A percentile compares a stretch with the other conserved stretches of the same genome.
phyloP scores from a whole-genome alignment of 2,888 invertebrate genomes.

The Cancer borealis region DNA sequence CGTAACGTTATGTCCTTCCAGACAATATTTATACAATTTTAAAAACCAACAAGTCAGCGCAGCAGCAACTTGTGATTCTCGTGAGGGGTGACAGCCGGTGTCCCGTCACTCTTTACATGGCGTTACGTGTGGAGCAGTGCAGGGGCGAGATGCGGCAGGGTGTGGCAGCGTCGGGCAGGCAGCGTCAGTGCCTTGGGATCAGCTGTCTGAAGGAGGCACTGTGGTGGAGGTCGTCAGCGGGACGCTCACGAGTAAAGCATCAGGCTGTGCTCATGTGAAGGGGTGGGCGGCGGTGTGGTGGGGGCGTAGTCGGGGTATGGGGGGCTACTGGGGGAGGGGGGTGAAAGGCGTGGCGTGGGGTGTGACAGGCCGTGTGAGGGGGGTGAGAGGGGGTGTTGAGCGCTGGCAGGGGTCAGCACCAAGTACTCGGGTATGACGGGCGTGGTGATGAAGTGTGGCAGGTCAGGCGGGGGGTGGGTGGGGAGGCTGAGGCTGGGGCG shows the following conservation, averaged over 20 bases:
- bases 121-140: neutral
- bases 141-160: neutral
- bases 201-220: neutral
- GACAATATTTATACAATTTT: too few relatives aligned
- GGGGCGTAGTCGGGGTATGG: neutral
- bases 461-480: neutral
- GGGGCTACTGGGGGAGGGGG: neutral
- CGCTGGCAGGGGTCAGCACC: neutral
- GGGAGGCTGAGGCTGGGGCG: conserved; percentile 43
- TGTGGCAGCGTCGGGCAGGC: neutral
- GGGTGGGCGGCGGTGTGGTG: conserved; percentile 42
- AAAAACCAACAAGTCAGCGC: too few relatives aligned
- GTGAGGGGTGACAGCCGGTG: too few relatives aligned
- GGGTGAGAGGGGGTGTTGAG: neutral
- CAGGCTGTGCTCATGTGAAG: neutral
- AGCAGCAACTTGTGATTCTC: too few relatives aligned
- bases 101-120: neutral
- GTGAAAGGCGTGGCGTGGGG: neutral
- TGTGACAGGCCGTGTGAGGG: neutral
- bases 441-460: neutral
- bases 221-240: neutral
- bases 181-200: neutral
- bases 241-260: neutral
- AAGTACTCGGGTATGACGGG: neutral
- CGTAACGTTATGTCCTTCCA: too few relatives aligned